A percentile compares a stretch with the other conserved stretches of the same genome.
Evolutionary conservation across 53 echinoderm and acorn worm species (phyloP).

Genomic region (Pentamera pediparva): DNA sequence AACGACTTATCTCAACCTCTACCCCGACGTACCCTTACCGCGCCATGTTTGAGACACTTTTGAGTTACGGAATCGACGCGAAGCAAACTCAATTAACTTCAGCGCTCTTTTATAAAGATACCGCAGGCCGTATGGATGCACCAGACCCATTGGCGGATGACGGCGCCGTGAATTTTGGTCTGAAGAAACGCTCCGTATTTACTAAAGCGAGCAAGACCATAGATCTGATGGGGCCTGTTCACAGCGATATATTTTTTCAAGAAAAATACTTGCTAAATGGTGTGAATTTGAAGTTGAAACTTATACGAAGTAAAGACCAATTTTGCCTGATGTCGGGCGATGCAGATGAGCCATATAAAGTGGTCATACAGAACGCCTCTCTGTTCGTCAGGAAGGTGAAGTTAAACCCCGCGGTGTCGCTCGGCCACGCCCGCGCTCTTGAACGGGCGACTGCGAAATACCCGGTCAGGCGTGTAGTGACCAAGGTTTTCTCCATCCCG

Average conservation of each 20-base stretch:
- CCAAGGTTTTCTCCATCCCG: constrained; percentile 45
- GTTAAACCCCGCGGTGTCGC: constrained; percentile 47
- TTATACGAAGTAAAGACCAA: constrained; percentile 44
- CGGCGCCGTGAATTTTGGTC: background rate
- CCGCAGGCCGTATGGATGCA: constrained; percentile 41
- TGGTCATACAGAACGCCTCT: constrained; percentile 50
- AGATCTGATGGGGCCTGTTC: constrained; percentile 39
- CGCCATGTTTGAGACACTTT: constrained; percentile 50
- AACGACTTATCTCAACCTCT: constrained; percentile 46
- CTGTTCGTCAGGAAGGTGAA: constrained; percentile 69
- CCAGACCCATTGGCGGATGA: constrained; percentile 24
- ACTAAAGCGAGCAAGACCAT: constrained; percentile 6
- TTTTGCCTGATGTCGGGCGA: constrained; percentile 60
- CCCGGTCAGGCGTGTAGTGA: constrained; percentile 40
- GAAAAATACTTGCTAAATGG: constrained; percentile 51
- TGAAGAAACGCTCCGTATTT: constrained; percentile 31
- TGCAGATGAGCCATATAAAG: constrained; percentile 37
- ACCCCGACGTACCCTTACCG: constrained; percentile 51
- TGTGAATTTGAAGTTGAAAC: constrained; percentile 58
- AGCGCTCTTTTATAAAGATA: constrained; percentile 54
- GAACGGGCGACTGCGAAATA: constrained; percentile 68
- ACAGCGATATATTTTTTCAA: constrained; percentile 62
- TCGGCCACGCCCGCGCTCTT: constrained; percentile 56
- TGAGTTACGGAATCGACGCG: constrained; percentile 49
- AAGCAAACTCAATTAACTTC: constrained; percentile 46